Evolutionary conservation across 2,888 invertebrate genomes (phyloP), one percentile per base, ranked within the genome.

Genomic region (Scaptomyza cyrtandrae): DNA sequence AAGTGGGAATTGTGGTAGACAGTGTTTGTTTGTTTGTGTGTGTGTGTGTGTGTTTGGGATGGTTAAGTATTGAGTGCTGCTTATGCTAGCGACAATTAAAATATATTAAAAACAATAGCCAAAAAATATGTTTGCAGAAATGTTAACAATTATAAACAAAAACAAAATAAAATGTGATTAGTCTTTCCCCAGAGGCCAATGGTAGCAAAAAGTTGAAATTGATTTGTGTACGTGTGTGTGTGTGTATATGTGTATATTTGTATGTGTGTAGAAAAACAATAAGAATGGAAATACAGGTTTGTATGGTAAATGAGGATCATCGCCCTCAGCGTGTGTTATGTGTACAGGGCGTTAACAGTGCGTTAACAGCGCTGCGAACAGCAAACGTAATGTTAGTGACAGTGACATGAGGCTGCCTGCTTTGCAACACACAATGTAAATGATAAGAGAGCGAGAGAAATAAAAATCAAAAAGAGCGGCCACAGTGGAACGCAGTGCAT

Each of bases 111-210:
- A 59, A 65, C 66, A 63, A 60, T 59, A 85, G 73, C 74, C 71
- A 86, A 80, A 72, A 72, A 77, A 73, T 62, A 61, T 59, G 54
- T 41, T 48, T 63, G 58, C 45, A 75, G 69, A 71, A 55, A 48
- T 70, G 63, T 70, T 67, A 78, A 78, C 56, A 54, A 57, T 46
- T 63, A 65, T 64, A 63, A 45, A 45, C 0, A 44, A 44, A 37
- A 56, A 60, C 62, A 43, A 70, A 62, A 50, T 48, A 52, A 85
- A 86, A 90, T 91, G 92, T 91, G 92, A 89, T 92, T 91, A 92
- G 92, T 92, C 92, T 92, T 92, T 92, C 92, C 92, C 92, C 91
- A 90, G 87, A 92, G 92, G 92, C 92, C 92, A 90, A 79, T 91
- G 79, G 77, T 78, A 52, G 53, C 24, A 62, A 33, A 60, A 43